A percentile compares a stretch with the other conserved stretches of the same genome.
These are phyloP conservation scores for Euura saliciscinereae DNA, from an alignment of 1,140 invertebrate genomes.

Conservation along the genomic window DNA sequence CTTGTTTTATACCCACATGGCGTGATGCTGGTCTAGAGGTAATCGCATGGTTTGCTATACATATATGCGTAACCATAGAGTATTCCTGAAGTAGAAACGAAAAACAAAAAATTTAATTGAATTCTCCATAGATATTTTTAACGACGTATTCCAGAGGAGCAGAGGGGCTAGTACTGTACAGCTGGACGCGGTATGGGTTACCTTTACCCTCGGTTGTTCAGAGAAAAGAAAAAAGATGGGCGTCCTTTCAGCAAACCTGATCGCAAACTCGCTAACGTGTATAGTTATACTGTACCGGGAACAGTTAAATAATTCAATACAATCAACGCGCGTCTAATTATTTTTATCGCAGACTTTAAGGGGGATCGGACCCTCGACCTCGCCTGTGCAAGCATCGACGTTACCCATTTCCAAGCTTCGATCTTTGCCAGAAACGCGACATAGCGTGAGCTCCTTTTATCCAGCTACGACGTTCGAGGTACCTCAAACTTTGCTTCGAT, in stretches of 20 bases:
- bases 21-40: not conserved
- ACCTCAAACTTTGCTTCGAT: no score
- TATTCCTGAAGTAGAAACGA: not conserved
- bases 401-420: no score
- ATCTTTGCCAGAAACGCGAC: no score
- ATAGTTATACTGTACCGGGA: not conserved
- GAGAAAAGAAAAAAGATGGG: not conserved
- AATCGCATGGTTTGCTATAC: not conserved
- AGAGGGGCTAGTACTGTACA: no score
- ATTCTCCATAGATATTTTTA: not conserved
- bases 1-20: not conserved
- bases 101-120: conserved; percentile 3
- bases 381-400: no score
- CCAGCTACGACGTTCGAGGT: no score
- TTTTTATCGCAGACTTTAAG: not conserved
- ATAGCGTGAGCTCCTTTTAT: no score
- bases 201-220: not conserved
- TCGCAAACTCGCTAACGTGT: not conserved
- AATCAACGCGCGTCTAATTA: not conserved
- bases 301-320: conserved; percentile 7
- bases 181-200: no score
- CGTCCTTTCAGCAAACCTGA: conserved; percentile 2
- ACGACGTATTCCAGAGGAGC: not conserved
- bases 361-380: no score
- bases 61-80: not conserved